Percentiles rank a stretch among this genome's conserved stretches.
phyloP scores from a whole-genome alignment of 2,888 invertebrate species.

The Archips crataeganus region DNA sequence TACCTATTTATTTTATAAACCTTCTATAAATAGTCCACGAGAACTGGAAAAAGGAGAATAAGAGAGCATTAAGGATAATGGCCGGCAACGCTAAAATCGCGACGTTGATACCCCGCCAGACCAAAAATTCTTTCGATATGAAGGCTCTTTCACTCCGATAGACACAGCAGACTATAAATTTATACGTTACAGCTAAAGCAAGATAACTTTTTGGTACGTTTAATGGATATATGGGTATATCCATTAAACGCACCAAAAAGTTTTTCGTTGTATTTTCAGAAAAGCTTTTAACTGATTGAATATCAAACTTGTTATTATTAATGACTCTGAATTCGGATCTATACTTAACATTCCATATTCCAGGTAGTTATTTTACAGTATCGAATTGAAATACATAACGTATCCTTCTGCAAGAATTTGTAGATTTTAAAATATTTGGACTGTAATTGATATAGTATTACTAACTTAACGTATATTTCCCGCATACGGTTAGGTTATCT shows the following conservation, averaged over 20 bases:
- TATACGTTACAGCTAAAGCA: slow-evolving; percentile 6
- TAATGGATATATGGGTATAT: neutral
- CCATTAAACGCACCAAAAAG: neutral
- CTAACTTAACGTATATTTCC: too few species aligned
- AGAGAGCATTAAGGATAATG: slow-evolving; percentile 7
- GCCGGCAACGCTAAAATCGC: slow-evolving; percentile 17
- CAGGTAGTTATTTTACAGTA: neutral
- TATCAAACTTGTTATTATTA: slow-evolving; percentile 7
- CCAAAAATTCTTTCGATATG: slow-evolving; percentile 20
- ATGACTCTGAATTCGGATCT: neutral
- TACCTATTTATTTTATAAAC: neutral
- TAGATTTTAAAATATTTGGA: too few species aligned
- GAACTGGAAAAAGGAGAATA: slow-evolving; percentile 1
- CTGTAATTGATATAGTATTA: too few species aligned
- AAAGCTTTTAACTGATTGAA: slow-evolving; percentile 31
- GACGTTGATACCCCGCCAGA: slow-evolving; percentile 23
- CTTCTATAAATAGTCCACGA: neutral
- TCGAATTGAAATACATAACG: neutral
- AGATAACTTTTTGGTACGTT: neutral
- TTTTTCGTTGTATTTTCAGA: slow-evolving; percentile 9
- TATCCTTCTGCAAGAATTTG: neutral
- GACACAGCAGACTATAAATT: slow-evolving; percentile 26
- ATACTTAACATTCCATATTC: neutral
- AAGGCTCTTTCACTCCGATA: slow-evolving; percentile 33
- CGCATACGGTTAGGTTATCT: neutral